These are phyloP conservation scores for Melanaphis sacchari DNA, from an alignment of 1,140 invertebrate species.

Conservation along the genomic window DNA sequence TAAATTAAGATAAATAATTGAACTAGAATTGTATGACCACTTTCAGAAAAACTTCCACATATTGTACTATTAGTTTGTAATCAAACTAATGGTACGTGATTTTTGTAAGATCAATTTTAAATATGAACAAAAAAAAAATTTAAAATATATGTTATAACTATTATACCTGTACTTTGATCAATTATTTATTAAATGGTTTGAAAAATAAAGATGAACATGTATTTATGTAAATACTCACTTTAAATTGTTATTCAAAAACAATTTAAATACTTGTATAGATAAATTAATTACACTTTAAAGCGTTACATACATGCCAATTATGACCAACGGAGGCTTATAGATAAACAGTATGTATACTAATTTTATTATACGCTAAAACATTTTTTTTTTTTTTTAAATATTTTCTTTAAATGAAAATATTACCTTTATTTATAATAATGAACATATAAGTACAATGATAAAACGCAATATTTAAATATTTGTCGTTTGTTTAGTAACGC, in stretches of 20 bases:
- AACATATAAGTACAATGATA: background rate
- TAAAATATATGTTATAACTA: background rate
- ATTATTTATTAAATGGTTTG: background rate
- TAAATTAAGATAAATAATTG: background rate
- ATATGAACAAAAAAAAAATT: background rate
- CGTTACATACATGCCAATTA: background rate
- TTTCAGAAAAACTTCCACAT: background rate
- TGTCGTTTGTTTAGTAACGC: background rate
- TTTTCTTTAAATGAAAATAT: background rate
- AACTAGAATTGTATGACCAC: background rate
- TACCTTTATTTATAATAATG: background rate
- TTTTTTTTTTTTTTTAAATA: background rate
- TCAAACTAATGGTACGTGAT: background rate
- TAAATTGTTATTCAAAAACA: background rate
- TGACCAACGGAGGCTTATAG: background rate
- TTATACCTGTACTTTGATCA: background rate
- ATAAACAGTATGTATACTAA: background rate
- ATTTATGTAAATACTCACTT: background rate
- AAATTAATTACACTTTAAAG: background rate
- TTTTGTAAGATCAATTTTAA: background rate
- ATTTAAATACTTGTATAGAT: background rate
- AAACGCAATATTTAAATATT: background rate
- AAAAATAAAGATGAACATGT: background rate
- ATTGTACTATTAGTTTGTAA: background rate
- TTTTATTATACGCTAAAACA: background rate